Conservation (phyloP, 2,888 invertebrate genomes). For the Loripinus fragilis region DNA sequence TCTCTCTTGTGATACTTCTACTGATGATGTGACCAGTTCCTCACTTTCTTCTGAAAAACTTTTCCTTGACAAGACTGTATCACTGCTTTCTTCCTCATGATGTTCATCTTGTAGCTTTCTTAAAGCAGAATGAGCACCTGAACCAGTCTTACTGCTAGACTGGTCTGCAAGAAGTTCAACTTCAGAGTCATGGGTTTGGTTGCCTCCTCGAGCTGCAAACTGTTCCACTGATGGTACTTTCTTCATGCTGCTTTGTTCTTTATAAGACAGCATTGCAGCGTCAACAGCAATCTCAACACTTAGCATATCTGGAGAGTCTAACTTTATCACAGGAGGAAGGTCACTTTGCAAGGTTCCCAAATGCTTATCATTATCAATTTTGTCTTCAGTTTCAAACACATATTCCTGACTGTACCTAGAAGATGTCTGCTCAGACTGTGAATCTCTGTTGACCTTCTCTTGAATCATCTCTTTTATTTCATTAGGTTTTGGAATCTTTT, state of each 20-base stretch:
- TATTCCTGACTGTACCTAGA: conserved; percentile 34
- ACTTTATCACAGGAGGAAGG: conserved; percentile 71
- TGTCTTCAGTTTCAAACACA: conserved; percentile 31
- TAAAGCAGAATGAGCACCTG: conserved; percentile 49
- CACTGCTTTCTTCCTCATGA: conserved; percentile 30
- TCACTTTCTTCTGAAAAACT: conserved; percentile 16
- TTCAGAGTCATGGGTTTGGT: conserved; percentile 25
- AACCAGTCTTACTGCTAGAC: conserved; percentile 40
- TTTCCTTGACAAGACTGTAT: conserved; percentile 27
- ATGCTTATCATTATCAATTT: conserved; percentile 7
- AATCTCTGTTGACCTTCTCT: conserved; percentile 48
- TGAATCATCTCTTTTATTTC: conserved; percentile 51
- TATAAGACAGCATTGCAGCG: conserved; percentile 11
- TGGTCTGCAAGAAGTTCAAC: conserved; percentile 23
- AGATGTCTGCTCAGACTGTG: conserved; percentile 20
- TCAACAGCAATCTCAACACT: conserved; percentile 49
- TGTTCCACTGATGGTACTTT: conserved; percentile 24
- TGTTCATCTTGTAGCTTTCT: conserved; percentile 39
- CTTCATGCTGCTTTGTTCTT: conserved; percentile 5
- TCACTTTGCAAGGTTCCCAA: conserved; percentile 37
- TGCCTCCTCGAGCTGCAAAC: conserved; percentile 24
- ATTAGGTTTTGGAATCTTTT: conserved; percentile 52
- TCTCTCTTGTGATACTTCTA: conserved; percentile 11
- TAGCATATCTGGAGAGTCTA: conserved; percentile 69
- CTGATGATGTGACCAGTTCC: not conserved